Evolutionary conservation across 2,888 invertebrate species (phyloP).

Genomic region (Ecdyonurus torrentis): DNA sequence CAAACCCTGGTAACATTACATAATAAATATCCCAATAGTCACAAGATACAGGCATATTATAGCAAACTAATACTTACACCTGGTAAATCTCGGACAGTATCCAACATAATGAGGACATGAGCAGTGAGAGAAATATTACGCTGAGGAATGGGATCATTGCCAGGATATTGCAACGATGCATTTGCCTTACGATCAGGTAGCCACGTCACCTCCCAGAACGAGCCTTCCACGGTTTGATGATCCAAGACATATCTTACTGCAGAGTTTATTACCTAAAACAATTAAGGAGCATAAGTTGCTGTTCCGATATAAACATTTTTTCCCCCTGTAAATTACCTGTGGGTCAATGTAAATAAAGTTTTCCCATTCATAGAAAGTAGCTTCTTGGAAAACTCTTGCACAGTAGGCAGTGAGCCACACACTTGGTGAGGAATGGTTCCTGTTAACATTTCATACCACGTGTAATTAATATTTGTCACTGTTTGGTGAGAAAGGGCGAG

Average conservation of each 20-base stretch:
- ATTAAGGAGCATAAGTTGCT: not conserved
- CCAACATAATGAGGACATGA: slow-evolving; percentile 77
- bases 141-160: slow-evolving; percentile 35
- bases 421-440: slow-evolving; percentile 71
- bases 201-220: slow-evolving; percentile 81
- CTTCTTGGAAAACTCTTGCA: slow-evolving; percentile 74
- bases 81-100: slow-evolving; percentile 62
- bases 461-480: no score
- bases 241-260: slow-evolving; percentile 73
- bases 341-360: slow-evolving; percentile 89
- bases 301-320: not conserved
- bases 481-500: no score
- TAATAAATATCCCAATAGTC: not conserved
- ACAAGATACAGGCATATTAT: slow-evolving; percentile 8
- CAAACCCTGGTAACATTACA: slow-evolving; percentile 32
- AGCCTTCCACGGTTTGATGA: slow-evolving; percentile 70
- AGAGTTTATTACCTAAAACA: slow-evolving; percentile 45
- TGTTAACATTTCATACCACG: no score
- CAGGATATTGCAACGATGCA: slow-evolving; percentile 40
- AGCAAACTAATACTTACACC: slow-evolving; percentile 29
- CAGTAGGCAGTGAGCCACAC: slow-evolving; percentile 91
- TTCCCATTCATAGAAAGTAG: slow-evolving; percentile 94
- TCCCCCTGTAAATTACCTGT: slow-evolving; percentile 37
- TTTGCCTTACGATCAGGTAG: slow-evolving; percentile 79
- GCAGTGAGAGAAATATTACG: slow-evolving; percentile 83